phyloP scores from a whole-genome alignment of 1,140 invertebrate genomes.

The Pseudomyrmex dendroicus region DNA sequence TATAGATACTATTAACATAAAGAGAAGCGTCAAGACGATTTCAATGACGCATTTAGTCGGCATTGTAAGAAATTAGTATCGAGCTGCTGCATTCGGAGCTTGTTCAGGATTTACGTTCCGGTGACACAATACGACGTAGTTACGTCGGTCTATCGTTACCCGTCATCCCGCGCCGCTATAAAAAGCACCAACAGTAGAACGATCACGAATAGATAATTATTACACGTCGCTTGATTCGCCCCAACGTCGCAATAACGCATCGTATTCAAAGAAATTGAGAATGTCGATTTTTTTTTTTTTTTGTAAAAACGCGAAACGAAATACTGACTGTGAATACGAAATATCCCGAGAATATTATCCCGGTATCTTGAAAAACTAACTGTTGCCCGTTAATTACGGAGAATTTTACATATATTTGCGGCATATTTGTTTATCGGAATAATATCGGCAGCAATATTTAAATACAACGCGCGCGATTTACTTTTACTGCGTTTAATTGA shows the following conservation, averaged over 20 bases:
- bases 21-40: slow-evolving; percentile 26
- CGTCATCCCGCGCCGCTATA: not conserved
- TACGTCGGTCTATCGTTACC: slow-evolving; percentile 37
- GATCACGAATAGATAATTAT: slow-evolving; percentile 50
- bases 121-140: slow-evolving; percentile 38
- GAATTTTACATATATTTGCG: not conserved
- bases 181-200: slow-evolving; percentile 16
- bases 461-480: not conserved
- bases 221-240: slow-evolving; percentile 43
- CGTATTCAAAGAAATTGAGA: not conserved
- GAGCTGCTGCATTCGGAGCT: slow-evolving; percentile 42
- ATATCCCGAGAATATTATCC: not conserved
- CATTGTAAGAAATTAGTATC: slow-evolving; percentile 52
- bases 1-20: not conserved
- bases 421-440: not conserved
- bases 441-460: not conserved
- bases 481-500: not conserved
- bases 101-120: slow-evolving; percentile 42
- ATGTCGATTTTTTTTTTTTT: not conserved
- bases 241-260: slow-evolving; percentile 19
- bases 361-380: not conserved
- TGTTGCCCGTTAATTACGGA: not conserved
- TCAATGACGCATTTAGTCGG: slow-evolving; percentile 43
- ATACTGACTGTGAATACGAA: not conserved
- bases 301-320: not conserved